Percentiles rank a stretch among this genome's conserved stretches.
These are phyloP conservation scores for Diarsia mendica DNA, from an alignment of 2,888 invertebrate genomes.

Conservation along the genomic window DNA sequence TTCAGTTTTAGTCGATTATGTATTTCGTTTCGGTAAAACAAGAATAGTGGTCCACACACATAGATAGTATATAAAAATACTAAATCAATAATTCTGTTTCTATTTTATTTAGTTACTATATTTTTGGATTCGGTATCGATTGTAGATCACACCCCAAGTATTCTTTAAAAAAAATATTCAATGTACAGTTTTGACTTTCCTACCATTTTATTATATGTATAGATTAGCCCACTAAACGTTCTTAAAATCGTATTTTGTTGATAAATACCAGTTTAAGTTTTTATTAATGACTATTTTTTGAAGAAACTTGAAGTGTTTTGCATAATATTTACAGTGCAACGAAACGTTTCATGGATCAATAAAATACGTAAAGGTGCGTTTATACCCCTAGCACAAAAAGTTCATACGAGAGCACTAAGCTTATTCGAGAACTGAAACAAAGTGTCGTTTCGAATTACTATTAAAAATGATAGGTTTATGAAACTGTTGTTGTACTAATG, in stretches of 20 bases:
- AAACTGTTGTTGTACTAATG: too few species aligned
- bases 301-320: too few species aligned
- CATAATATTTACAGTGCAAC: background rate
- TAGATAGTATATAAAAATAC: background rate
- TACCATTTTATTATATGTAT: too few species aligned
- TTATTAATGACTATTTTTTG: background rate
- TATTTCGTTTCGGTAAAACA: background rate
- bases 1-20: constrained; percentile 10
- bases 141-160: too few species aligned
- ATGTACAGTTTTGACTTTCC: too few species aligned
- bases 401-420: background rate
- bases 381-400: background rate
- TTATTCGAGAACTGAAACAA: background rate
- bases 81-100: background rate
- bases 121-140: too few species aligned
- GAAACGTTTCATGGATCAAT: constrained; percentile 2
- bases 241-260: background rate
- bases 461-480: background rate
- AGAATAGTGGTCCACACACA: background rate
- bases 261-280: too few species aligned
- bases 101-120: background rate
- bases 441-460: background rate
- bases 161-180: too few species aligned
- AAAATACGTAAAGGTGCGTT: constrained; percentile 2
- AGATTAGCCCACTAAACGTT: too few species aligned